Percentiles rank a stretch among this genome's conserved stretches.
Evolutionary conservation across 2,888 invertebrate species (phyloP).

Genomic region (Lymantria dispar): DNA sequence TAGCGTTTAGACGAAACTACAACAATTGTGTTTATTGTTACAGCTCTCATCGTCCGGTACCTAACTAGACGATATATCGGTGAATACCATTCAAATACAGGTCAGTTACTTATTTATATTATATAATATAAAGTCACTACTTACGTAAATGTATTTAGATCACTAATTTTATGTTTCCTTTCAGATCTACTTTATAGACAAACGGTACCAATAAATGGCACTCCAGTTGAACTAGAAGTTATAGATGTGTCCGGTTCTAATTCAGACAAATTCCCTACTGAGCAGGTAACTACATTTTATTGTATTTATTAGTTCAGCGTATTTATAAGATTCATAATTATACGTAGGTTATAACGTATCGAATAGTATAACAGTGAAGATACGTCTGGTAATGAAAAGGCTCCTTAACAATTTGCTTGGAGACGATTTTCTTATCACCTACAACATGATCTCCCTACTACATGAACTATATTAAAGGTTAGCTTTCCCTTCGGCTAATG

Average conservation of each 20-base stretch:
- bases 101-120: constrained; percentile 60
- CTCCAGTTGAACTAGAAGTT: constrained; percentile 88
- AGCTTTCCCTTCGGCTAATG: constrained; percentile 38
- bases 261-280: constrained; percentile 83
- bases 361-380: too few species aligned
- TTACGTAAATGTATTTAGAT: constrained; percentile 1
- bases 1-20: not conserved
- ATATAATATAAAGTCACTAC: not conserved
- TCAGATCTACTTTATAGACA: constrained; percentile 90
- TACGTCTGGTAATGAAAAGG: too few species aligned
- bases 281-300: constrained; percentile 72
- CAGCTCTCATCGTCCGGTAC: constrained; percentile 90
- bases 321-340: not conserved
- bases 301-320: not conserved
- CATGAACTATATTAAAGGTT: not conserved
- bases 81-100: constrained; percentile 91
- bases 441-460: not conserved
- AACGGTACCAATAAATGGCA: constrained; percentile 87
- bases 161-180: constrained; percentile 46
- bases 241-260: constrained; percentile 89
- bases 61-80: constrained; percentile 90
- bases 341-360: not conserved
- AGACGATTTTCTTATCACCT: too few species aligned
- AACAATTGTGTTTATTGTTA: constrained; percentile 45
- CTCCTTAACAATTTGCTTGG: too few species aligned